Base-by-base conservation (phyloP, 2,888 invertebrate species). In the Drosophila mimica region DNA sequence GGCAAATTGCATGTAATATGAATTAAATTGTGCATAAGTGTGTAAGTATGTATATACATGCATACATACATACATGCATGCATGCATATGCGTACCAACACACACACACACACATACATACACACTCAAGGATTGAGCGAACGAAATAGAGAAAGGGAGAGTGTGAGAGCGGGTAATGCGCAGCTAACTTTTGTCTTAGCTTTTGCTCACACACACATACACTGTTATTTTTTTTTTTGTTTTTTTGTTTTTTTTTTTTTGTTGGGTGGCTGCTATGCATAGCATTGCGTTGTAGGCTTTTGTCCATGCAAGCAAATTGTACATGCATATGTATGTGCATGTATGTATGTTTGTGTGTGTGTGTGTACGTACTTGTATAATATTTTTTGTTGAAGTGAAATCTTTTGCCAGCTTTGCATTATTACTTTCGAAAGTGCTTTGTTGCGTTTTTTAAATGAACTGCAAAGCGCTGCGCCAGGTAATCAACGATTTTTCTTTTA, bases 1-100 rank as follows among this genome's bases (percentile, higher is more conserved):
- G 71, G 71, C 77, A 66, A 81, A 83, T 74, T 66, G 56, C 79
- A 81, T 82, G 88, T 89, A 86, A 85, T 63, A 70, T 77, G 66
- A 88, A 81, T 85, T 85, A 83, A 82, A 79, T 71, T 75, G 60
- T 57, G 56, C 56, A 76, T 48, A 65, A 51, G 52, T 63, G 48
- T 49, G 20, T 48, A 20, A 30, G 36, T 52, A 49, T 43, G 59
- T 30, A 69, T 48, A 60, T 36, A 52, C 58, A 49, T 20, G 36
- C 30, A 31, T 25, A 8, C 36, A 56, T 46, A 40, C 33, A 11
- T 5, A 15, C 17, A 38, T 48, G 48, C 20, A 46, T 7, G n/a
- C 36, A 68, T 34, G 34, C 52, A 57, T 33, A 57, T 46, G 38
- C 28, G 36, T 30, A 48, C 17, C 20, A 43, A 46, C 48, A 62